phyloP scores from a whole-genome alignment of 1,140 invertebrate genomes.

The Anoplophora glabripennis region DNA sequence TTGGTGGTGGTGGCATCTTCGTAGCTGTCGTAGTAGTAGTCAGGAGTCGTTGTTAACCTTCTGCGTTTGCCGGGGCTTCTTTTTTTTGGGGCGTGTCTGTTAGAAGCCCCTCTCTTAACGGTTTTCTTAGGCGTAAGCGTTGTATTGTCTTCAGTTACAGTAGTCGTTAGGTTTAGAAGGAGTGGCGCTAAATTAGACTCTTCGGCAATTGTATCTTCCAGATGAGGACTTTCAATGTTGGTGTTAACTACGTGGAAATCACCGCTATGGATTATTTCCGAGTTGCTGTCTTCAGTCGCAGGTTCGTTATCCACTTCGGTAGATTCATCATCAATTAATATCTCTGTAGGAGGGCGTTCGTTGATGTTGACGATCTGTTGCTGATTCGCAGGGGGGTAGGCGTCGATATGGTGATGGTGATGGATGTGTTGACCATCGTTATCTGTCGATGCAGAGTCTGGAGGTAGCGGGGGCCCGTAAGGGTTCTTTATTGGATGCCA shows the following conservation, averaged over 20 bases:
- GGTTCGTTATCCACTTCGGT: background rate
- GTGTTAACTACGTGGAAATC: background rate
- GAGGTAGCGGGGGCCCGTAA: background rate
- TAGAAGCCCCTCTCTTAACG: conserved; percentile 3
- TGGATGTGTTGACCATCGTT: conserved; percentile 6
- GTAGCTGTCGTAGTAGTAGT: conserved; percentile 19
- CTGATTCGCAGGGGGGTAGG: conserved; percentile 3
- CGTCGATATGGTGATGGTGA: conserved; percentile 16
- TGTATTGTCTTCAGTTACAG: background rate
- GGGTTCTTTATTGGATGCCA: conserved; percentile 12
- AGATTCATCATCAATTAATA: conserved; percentile 4
- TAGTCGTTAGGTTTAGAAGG: background rate
- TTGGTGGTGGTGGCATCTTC: conserved; percentile 8
- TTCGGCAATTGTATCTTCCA: background rate
- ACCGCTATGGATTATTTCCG: no score
- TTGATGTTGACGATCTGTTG: conserved; percentile 18
- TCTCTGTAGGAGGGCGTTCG: conserved; percentile 3
- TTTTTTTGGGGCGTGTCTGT: background rate
- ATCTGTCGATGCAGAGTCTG: background rate
- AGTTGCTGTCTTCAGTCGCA: no score
- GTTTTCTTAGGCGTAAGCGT: conserved; percentile 7
- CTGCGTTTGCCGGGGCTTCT: background rate
- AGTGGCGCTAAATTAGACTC: conserved; percentile 8
- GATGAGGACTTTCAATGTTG: conserved; percentile 1
- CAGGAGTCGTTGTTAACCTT: conserved; percentile 7